phyloP scores from a whole-genome alignment of 2,797 vertebrate genomes.

The Rachycentron canadum region DNA sequence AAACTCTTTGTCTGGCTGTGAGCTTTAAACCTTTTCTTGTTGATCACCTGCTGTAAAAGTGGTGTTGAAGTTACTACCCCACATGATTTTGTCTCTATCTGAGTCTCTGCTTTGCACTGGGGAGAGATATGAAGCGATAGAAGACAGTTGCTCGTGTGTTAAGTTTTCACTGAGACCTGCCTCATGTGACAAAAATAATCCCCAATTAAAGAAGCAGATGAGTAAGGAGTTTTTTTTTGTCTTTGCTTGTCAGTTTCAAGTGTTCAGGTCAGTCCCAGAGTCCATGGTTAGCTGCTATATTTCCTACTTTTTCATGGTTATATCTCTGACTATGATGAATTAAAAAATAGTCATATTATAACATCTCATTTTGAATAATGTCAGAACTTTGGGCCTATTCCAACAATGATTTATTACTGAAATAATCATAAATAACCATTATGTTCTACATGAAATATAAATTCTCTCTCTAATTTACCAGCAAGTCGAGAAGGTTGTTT shows the following conservation, averaged over 20 bases:
- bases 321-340: not conserved
- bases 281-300: not conserved
- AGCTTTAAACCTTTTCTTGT: constrained; percentile 17
- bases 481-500: not conserved
- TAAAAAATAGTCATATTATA: not conserved
- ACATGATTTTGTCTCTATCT: constrained; percentile 11
- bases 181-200: constrained; percentile 6
- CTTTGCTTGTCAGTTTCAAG: constrained; percentile 2
- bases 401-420: not conserved
- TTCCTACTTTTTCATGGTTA: not conserved
- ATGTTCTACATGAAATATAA: not conserved
- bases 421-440: not conserved
- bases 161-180: constrained; percentile 1
- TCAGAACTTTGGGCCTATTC: not conserved
- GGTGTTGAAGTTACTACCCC: not conserved
- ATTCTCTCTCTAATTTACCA: not conserved
- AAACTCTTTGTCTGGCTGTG: not conserved
- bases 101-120: constrained; percentile 2
- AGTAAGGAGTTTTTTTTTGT: not conserved
- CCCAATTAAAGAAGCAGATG: not conserved
- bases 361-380: not conserved
- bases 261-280: constrained; percentile 16
- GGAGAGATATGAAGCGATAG: constrained; percentile 4
- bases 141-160: constrained; percentile 18
- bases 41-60: constrained; percentile 25